Evolutionary conservation across 2,888 invertebrate genomes (phyloP).

Genomic region (Apamea sordens): DNA sequence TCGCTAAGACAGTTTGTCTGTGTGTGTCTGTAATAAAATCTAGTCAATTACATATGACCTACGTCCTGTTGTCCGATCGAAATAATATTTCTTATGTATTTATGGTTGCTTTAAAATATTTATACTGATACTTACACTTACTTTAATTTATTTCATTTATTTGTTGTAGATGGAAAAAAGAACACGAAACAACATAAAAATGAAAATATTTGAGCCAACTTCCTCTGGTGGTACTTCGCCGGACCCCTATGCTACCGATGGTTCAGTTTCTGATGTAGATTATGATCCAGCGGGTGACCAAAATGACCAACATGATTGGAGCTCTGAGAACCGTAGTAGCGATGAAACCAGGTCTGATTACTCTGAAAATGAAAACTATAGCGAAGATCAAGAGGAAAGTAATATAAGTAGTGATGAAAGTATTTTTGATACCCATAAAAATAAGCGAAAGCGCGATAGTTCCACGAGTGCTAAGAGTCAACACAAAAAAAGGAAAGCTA

Average conservation of each 20-base stretch:
- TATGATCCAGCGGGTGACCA: constrained; percentile 16
- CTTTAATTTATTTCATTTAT: too few species aligned
- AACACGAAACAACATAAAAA: too few species aligned
- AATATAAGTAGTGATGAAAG: constrained; percentile 13
- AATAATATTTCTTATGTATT: too few species aligned
- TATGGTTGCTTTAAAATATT: too few species aligned
- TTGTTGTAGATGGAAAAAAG: too few species aligned
- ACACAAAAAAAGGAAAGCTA: constrained; percentile 14
- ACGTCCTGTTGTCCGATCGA: too few species aligned
- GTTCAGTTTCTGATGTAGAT: constrained; percentile 16
- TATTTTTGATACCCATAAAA: constrained; percentile 18
- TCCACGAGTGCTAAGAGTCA: constrained; percentile 26
- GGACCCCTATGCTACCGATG: constrained; percentile 5
- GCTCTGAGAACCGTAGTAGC: constrained; percentile 10
- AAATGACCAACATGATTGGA: constrained; percentile 13
- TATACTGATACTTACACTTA: too few species aligned
- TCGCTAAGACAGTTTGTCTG: too few species aligned
- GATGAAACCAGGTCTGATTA: constrained; percentile 15
- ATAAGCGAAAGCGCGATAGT: constrained; percentile 12
- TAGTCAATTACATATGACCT: too few species aligned
- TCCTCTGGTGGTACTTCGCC: background rate
- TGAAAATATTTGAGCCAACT: too few species aligned
- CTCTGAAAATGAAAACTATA: constrained; percentile 14
- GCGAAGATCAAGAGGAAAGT: constrained; percentile 14
- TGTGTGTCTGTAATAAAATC: too few species aligned